Conservation (phyloP, 2,113 vertebrate genomes). For the Meriones unguiculatus region DNA sequence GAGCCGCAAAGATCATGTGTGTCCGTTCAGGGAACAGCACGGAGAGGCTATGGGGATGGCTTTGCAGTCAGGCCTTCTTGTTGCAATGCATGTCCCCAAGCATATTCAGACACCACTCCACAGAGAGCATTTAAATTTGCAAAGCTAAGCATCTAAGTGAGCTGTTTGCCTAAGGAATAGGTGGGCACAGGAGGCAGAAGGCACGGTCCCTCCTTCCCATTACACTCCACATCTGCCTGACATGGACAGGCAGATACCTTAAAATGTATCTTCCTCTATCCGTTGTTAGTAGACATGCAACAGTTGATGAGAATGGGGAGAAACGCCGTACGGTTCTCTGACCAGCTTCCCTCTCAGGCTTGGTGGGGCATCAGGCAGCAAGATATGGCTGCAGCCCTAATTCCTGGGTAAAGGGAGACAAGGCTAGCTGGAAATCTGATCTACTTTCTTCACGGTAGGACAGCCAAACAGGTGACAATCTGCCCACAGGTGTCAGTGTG, state of each 20-base stretch:
- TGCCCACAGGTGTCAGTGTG: not conserved
- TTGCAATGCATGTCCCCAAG: not conserved
- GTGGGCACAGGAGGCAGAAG: not conserved
- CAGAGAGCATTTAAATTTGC: not conserved
- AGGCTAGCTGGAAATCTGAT: not conserved
- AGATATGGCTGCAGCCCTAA: no score
- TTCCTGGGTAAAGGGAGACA: not conserved
- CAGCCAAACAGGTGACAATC: not conserved
- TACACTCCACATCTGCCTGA: not conserved
- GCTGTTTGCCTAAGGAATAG: not conserved
- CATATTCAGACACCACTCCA: not conserved
- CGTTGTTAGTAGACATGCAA: not conserved
- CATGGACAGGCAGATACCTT: no score
- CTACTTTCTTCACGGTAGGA: not conserved
- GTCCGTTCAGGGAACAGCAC: not conserved
- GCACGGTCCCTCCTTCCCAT: not conserved
- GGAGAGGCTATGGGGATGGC: not conserved
- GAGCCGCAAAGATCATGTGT: not conserved
- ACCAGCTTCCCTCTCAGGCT: not conserved
- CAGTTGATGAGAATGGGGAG: not conserved
- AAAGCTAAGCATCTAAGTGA: not conserved
- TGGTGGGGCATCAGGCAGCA: no score
- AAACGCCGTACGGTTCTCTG: rapidly evolving
- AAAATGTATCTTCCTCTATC: not conserved
- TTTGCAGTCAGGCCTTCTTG: not conserved